These are phyloP conservation scores for Hydrozoanthus gracilis DNA, from an alignment of 92 coral and sea anemone genomes.

Conservation along the genomic window DNA sequence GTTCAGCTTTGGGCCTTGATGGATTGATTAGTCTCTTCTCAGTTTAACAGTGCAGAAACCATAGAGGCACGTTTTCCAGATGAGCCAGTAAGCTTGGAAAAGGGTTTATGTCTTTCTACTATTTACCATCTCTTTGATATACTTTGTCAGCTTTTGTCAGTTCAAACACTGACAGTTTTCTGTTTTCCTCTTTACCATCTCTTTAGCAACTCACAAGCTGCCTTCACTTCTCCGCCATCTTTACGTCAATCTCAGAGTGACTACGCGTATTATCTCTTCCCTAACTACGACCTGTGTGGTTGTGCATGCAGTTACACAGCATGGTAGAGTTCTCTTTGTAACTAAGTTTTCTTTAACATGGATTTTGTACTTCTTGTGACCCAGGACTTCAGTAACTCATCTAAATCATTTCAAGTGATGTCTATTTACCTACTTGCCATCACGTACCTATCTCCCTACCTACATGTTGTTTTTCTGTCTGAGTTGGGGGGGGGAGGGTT, in stretches of 20 bases:
- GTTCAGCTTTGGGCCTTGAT: no score
- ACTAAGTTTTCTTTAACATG: not conserved
- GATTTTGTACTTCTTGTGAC: not conserved
- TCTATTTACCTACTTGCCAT: not conserved
- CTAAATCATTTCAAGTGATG: not conserved
- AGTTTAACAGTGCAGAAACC: no score
- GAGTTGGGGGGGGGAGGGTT: no score
- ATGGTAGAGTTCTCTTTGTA: constrained; percentile 22
- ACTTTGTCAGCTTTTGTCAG: not conserved
- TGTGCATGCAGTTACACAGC: not conserved
- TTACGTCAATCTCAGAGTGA: constrained; percentile 7
- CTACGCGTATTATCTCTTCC: constrained; percentile 29
- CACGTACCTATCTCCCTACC: no score
- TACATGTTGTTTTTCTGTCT: no score
- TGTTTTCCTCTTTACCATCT: constrained; percentile 9
- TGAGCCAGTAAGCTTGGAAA: not conserved
- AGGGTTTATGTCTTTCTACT: not conserved
- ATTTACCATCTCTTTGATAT: not conserved
- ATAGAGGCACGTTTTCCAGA: not conserved
- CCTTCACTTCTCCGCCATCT: constrained; percentile 3
- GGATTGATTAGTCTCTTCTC: no score
- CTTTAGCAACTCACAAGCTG: constrained; percentile 21
- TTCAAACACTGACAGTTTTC: not conserved
- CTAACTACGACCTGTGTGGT: constrained; percentile 12
- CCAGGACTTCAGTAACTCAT: not conserved